Percentiles rank a stretch among this genome's conserved stretches.
phyloP scores from a whole-genome alignment of 2,113 vertebrate species.

The Cettia cetti region DNA sequence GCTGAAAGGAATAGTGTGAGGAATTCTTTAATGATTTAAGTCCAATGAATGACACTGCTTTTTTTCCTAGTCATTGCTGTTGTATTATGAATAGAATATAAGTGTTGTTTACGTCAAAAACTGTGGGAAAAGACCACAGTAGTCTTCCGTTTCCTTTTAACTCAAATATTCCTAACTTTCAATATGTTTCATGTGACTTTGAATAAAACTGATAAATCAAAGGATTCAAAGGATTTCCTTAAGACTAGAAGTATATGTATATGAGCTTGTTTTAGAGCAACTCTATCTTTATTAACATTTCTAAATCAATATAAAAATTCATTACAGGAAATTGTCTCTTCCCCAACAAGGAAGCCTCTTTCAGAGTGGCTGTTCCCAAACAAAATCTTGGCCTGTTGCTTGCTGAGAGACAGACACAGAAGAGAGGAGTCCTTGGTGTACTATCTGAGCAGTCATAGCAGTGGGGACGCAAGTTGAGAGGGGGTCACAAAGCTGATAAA shows the following conservation, averaged over 20 bases:
- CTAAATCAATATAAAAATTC: neutral
- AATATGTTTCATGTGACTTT: neutral
- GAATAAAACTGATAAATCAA: neutral
- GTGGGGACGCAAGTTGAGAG: neutral
- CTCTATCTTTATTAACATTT: neutral
- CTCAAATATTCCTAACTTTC: neutral
- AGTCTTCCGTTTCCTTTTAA: neutral
- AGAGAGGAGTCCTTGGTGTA: neutral
- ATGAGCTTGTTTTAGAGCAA: neutral
- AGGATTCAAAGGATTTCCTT: neutral
- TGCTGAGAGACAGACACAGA: neutral
- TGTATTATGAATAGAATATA: neutral
- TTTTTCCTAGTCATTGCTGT: neutral
- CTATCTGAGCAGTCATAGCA: fast-evolving
- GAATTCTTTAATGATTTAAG: neutral
- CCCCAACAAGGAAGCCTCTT: neutral
- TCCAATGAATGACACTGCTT: neutral
- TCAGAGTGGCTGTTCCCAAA: neutral
- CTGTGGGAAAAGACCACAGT: neutral
- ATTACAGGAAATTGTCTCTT: neutral
- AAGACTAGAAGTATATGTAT: neutral
- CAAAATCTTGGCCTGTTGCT: neutral
- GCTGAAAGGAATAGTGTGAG: neutral
- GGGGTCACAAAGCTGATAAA: neutral
- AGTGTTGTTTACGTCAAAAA: neutral